phyloP scores from a whole-genome alignment of 2,113 vertebrate genomes.

The Calyptommatus sinebrachiatus region DNA sequence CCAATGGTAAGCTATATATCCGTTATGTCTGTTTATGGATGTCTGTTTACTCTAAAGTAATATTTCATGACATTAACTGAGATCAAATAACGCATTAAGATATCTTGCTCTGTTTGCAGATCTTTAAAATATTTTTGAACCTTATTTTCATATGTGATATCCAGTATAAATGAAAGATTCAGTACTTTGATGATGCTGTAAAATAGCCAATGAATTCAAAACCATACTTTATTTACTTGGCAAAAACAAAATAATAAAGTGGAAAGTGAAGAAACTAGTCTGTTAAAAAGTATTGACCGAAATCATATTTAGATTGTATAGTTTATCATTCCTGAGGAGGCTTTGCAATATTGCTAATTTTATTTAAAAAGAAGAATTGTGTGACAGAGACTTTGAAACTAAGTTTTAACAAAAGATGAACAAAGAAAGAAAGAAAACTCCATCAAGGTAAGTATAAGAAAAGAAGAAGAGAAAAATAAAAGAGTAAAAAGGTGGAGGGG shows the following conservation, averaged over 20 bases:
- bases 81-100: not conserved
- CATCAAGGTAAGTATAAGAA: not conserved
- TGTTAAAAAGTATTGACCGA: not conserved
- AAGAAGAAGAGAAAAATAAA: not conserved
- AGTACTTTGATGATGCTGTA: not conserved
- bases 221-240: not conserved
- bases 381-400: not conserved
- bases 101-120: not conserved
- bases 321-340: not conserved
- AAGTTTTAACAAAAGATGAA: too few species aligned
- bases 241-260: too few species aligned
- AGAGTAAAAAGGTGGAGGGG: not conserved
- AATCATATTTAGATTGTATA: not conserved
- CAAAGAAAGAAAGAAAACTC: not conserved
- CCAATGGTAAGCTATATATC: slow-evolving; percentile 1
- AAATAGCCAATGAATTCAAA: not conserved
- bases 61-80: slow-evolving; percentile 10
- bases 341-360: not conserved
- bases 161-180: not conserved
- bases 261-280: not conserved
- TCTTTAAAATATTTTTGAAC: slow-evolving; percentile 22
- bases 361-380: not conserved
- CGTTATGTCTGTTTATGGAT: not conserved
- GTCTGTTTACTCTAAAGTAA: slow-evolving; percentile 13
- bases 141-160: not conserved